Conservation (phyloP, 2,797 vertebrate species). For the Brachymystax lenok region DNA sequence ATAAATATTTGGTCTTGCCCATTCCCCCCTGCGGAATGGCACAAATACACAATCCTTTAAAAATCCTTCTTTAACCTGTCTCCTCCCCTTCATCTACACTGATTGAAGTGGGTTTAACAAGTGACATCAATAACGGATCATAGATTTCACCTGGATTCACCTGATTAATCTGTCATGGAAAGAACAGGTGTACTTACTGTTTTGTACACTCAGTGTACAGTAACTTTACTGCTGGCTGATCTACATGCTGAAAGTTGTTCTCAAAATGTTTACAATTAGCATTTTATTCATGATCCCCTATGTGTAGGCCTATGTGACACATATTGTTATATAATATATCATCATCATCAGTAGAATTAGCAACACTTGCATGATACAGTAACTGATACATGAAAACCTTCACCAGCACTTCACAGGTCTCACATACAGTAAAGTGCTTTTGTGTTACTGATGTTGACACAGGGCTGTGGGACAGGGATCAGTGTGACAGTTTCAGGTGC, state of each 20-base stretch:
- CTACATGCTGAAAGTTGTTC: slow-evolving; percentile 68
- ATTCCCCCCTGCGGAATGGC: too few relatives aligned
- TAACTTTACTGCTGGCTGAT: slow-evolving; percentile 75
- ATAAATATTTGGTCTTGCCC: too few relatives aligned
- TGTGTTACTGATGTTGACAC: slow-evolving; percentile 66
- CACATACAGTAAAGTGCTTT: slow-evolving; percentile 64
- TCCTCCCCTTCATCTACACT: too few relatives aligned
- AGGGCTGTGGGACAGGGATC: slow-evolving; percentile 67
- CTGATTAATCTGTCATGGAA: too few relatives aligned
- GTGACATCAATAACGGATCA: too few relatives aligned
- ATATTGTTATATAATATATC: slow-evolving; percentile 11
- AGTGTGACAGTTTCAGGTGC: slow-evolving; percentile 84
- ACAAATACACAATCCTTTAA: too few relatives aligned
- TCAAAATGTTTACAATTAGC: slow-evolving; percentile 69
- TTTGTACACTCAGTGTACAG: too few relatives aligned
- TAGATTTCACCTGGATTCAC: too few relatives aligned
- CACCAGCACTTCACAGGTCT: slow-evolving; percentile 54
- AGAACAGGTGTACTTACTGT: too few relatives aligned
- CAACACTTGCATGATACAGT: neutral
- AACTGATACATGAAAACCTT: slow-evolving; percentile 22
- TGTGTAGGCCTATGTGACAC: slow-evolving; percentile 49
- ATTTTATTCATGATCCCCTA: slow-evolving; percentile 67
- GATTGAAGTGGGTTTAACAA: too few relatives aligned
- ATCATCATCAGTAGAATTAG: neutral
- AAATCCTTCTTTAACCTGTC: too few relatives aligned